Conservation (phyloP, 2,113 vertebrate species). For the Numenius arquata region DNA sequence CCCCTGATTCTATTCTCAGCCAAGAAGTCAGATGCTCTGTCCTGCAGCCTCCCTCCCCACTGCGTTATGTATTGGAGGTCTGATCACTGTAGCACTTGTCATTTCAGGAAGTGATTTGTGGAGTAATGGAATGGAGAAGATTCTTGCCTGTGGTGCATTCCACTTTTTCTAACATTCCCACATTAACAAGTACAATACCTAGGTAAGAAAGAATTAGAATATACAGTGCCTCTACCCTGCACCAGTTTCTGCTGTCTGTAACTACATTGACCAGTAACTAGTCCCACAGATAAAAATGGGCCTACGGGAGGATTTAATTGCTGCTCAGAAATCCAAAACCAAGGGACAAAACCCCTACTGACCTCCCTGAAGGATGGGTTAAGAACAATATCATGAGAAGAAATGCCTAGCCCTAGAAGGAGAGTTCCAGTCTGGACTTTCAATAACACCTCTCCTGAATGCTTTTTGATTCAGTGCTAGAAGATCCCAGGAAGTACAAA, state of each 20-base stretch:
- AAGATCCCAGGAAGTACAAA: neutral
- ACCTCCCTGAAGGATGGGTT: neutral
- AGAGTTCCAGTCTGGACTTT: neutral
- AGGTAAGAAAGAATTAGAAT: slow-evolving; percentile 73
- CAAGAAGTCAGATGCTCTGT: neutral
- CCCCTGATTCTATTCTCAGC: neutral
- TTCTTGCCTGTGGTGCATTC: slow-evolving; percentile 71
- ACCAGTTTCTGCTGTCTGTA: neutral
- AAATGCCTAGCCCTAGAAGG: neutral
- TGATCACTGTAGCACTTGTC: neutral
- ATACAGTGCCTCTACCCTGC: neutral
- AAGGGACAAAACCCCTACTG: neutral
- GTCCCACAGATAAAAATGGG: neutral
- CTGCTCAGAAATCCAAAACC: neutral
- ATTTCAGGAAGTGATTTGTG: slow-evolving; percentile 82
- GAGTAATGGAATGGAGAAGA: slow-evolving; percentile 82
- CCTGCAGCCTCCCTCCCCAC: neutral
- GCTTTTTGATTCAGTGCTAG: neutral
- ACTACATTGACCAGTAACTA: neutral
- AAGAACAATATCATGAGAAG: neutral
- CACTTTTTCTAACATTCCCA: slow-evolving; percentile 45
- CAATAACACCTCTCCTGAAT: neutral
- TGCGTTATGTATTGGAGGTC: neutral
- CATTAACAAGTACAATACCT: neutral
- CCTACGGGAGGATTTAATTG: neutral